Evolutionary conservation across 2,113 vertebrate species (phyloP).

Genomic region (Phyllopteryx taeniolatus): DNA sequence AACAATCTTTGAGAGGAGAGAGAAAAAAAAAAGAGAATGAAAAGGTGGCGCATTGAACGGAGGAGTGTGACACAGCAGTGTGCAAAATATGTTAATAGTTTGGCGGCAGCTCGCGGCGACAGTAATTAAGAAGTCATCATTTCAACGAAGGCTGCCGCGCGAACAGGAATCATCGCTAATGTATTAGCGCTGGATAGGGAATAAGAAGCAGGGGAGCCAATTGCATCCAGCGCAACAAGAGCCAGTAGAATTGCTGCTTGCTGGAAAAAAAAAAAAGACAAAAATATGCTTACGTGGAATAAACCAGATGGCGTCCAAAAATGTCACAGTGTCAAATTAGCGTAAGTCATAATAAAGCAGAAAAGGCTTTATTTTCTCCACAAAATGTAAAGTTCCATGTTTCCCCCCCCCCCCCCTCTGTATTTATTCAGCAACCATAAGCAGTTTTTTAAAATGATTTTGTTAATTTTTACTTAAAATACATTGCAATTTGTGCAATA

Average conservation of each 20-base stretch:
- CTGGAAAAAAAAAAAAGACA: neutral
- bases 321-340: neutral
- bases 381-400: no score
- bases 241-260: neutral
- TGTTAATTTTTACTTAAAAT: no score
- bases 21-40: neutral
- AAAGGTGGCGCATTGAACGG: neutral
- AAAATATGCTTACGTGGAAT: neutral
- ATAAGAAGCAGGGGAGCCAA: neutral
- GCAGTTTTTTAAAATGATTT: no score
- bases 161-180: neutral
- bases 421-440: no score
- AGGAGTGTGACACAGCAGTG: neutral
- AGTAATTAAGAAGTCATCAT: neutral
- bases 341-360: neutral
- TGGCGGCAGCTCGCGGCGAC: no score
- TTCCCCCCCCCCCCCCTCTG: no score
- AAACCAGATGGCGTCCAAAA: neutral
- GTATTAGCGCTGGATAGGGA: neutral
- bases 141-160: neutral
- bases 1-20: conserved; percentile 29
- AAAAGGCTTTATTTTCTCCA: no score
- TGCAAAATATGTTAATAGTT: neutral
- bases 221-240: neutral
- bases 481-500: no score